Conservation (phyloP, 2,797 vertebrate genomes). For the Pipistrellus pygmaeus region DNA sequence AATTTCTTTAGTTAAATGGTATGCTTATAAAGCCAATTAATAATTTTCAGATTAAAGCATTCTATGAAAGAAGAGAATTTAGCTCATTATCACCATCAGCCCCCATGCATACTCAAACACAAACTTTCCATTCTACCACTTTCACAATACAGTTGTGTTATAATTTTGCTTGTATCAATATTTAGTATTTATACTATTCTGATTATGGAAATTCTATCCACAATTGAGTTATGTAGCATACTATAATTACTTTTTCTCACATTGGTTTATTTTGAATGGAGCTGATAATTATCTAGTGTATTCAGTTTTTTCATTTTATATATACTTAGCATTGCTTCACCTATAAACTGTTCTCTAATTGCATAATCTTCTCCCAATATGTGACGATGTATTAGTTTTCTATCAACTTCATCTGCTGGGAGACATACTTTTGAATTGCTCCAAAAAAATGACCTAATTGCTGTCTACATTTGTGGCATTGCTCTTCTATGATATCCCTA, state of each 20-base stretch:
- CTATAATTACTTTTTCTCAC: slow-evolving; percentile 35
- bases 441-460: not conserved
- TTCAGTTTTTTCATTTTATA: slow-evolving; percentile 42
- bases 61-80: slow-evolving; percentile 30
- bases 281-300: slow-evolving; percentile 39
- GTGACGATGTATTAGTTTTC: not conserved
- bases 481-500: not conserved
- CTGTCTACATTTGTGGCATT: slow-evolving; percentile 7
- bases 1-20: slow-evolving; percentile 50
- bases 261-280: slow-evolving; percentile 47
- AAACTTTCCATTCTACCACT: slow-evolving; percentile 26
- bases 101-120: not conserved
- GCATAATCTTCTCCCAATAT: slow-evolving; percentile 37
- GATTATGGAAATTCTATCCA: slow-evolving; percentile 1
- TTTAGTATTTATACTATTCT: slow-evolving; percentile 51
- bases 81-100: not conserved
- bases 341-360: not conserved
- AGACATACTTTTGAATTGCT: slow-evolving; percentile 39
- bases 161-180: slow-evolving; percentile 50
- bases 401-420: slow-evolving; percentile 32
- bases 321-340: slow-evolving; percentile 30
- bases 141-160: not conserved
- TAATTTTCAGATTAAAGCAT: slow-evolving; percentile 50
- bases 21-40: slow-evolving; percentile 32
- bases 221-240: slow-evolving; percentile 35